Evolutionary conservation across 1,140 invertebrate genomes (phyloP).

Genomic region (Drosophila persimilis): DNA sequence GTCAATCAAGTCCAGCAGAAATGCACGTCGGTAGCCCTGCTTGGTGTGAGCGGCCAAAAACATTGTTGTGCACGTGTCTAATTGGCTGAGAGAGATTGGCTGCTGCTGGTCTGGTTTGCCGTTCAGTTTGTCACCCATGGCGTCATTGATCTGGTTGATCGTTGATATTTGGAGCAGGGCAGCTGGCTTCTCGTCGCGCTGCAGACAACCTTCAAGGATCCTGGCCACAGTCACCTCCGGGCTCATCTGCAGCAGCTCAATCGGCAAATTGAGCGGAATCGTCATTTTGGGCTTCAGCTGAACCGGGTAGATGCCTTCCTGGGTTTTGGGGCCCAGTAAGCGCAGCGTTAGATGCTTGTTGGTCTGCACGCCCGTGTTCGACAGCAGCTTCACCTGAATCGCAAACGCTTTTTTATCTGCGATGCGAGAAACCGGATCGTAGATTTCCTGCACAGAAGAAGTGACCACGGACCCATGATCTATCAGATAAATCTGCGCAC

Average conservation of each 20-base stretch:
- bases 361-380: conserved; percentile 26
- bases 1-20: conserved; percentile 48
- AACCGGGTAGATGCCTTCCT: conserved; percentile 40
- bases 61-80: conserved; percentile 3
- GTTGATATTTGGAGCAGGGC: conserved; percentile 48
- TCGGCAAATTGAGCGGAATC: conserved; percentile 41
- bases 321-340: conserved; percentile 26
- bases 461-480: conserved; percentile 26
- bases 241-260: conserved; percentile 32
- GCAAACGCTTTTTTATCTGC: conserved; percentile 37
- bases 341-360: conserved; percentile 44
- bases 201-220: conserved; percentile 7
- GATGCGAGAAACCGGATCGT: conserved; percentile 22
- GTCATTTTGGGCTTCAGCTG: conserved; percentile 42
- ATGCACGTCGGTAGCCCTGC: conserved; percentile 47
- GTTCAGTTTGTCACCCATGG: conserved; percentile 25
- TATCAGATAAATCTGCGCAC: conserved; percentile 36
- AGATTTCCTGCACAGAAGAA: conserved; percentile 17
- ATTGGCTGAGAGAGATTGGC: conserved; percentile 6
- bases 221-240: conserved; percentile 33
- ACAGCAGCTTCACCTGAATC: conserved; percentile 36
- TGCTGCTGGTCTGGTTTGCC: background rate
- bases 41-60: conserved; percentile 46
- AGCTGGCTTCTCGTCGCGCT: conserved; percentile 16
- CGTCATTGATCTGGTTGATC: conserved; percentile 27